Percentiles rank a stretch among this genome's conserved stretches.
These are phyloP conservation scores for Pomatostomus ruficeps DNA, from an alignment of 2,113 vertebrate genomes.

Conservation along the genomic window DNA sequence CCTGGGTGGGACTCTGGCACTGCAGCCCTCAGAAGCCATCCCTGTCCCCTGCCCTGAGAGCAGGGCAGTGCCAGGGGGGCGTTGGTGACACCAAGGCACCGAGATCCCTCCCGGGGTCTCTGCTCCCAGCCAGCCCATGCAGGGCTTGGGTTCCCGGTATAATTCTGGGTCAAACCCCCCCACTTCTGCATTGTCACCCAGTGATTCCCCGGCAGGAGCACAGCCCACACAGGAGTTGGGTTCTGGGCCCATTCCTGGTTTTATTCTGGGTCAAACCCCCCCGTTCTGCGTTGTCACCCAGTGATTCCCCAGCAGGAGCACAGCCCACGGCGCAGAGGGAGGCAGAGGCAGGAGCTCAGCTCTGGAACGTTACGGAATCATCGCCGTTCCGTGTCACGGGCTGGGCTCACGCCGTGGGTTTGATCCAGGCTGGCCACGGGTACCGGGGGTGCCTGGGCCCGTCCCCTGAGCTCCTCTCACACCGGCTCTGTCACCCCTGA, in stretches of 20 bases:
- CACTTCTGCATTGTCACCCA: no score
- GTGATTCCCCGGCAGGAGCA: background rate
- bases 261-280: background rate
- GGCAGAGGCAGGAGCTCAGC: background rate
- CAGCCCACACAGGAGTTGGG: background rate
- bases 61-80: background rate
- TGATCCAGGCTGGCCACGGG: background rate
- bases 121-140: background rate
- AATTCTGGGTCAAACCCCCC: background rate
- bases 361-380: accelerated
- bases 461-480: background rate
- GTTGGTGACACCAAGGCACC: background rate
- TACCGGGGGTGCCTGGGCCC: no score
- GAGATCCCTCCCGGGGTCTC: background rate
- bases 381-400: accelerated
- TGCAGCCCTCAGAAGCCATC: background rate
- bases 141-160: no score
- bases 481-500: accelerated
- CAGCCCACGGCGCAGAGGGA: background rate
- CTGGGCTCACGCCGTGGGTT: background rate
- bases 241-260: background rate
- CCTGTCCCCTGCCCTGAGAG: background rate
- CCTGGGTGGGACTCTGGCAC: background rate
- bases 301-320: background rate
- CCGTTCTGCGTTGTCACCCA: accelerated